A percentile compares a stretch with the other conserved stretches of the same genome.
Conservation (phyloP, 1,140 invertebrate genomes). For the Heliconius congener region DNA sequence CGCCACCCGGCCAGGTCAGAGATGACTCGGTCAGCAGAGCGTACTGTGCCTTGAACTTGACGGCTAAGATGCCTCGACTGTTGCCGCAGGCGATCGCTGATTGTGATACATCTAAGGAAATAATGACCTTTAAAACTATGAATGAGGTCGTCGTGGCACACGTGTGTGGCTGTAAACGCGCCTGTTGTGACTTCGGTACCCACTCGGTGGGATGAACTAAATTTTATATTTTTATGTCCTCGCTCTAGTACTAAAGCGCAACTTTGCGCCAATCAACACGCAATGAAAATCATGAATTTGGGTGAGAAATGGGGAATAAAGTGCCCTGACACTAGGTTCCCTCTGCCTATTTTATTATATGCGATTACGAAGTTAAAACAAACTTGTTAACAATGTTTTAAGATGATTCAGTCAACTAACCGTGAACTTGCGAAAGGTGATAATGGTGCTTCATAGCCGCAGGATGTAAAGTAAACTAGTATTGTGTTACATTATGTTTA, state of each 20-base stretch:
- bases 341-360: no score
- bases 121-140: conserved; percentile 26
- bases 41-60: conserved; percentile 46
- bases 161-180: no score
- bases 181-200: no score
- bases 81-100: conserved; percentile 28
- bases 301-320: no score
- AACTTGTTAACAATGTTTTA: not conserved
- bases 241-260: no score
- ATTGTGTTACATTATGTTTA: not conserved
- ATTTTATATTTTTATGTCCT: no score
- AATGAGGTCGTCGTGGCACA: not conserved
- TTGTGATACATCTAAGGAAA: conserved; percentile 32
- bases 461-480: conserved; percentile 8
- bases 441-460: not conserved
- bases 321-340: no score
- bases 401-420: not conserved
- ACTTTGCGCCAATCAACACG: no score
- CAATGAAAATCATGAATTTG: no score
- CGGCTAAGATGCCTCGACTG: conserved; percentile 25
- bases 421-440: conserved; percentile 9
- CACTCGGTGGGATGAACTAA: no score
- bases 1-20: conserved; percentile 32
- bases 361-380: no score
- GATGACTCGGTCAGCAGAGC: conserved; percentile 44